Evolutionary conservation across 2,888 invertebrate genomes (phyloP), one percentile per base, ranked within the genome.

Genomic region (Sisyra nigra): DNA sequence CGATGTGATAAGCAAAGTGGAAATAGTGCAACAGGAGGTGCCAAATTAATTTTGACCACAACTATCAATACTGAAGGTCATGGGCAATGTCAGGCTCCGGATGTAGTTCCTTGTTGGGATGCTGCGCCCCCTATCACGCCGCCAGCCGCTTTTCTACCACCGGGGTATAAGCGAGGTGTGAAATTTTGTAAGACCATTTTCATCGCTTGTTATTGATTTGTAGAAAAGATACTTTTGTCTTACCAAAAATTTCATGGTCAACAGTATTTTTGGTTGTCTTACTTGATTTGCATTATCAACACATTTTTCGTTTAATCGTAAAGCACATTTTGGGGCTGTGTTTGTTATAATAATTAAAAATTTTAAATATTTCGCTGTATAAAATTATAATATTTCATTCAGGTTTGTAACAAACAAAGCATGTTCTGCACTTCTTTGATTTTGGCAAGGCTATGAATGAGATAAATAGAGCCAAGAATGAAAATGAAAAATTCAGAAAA

Each of bases 91-190:
- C 44, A 44, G 30, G 67, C 65, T 47, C 68, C 71, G 40, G 71
- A 72, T 52, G 68, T 69, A 41, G 69, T 72, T 43, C 69, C 71
- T 30, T 62, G 61, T 49, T 73, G 71, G 71, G 72, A 72, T 51
- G 58, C 63, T 5, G 73, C 69, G 48, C 68, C 72, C 19, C 76
- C 77, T 19, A 77, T 77, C 49, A 77, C 77, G 24, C 77, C 77
- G 18, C 79, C 78, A 11, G 76, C 77, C 7, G 76, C 75, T 44
- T 78, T 78, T 54, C 61, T 74, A 41, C 71, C 74, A 3, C 70
- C 72, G 17, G 74, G 73, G 34, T 74, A 74, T 53, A 71, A 68
- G 51, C 52, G 52, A 44, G 43, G 43, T 43, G 30, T 18, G 31
- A 13, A 11, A 30, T 8, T 14, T 24, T 24, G 24, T 24, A 24